Percentiles rank a stretch among this genome's conserved stretches.
Evolutionary conservation across 2,797 vertebrate genomes (phyloP).

Genomic region (Choloepus didactylus): DNA sequence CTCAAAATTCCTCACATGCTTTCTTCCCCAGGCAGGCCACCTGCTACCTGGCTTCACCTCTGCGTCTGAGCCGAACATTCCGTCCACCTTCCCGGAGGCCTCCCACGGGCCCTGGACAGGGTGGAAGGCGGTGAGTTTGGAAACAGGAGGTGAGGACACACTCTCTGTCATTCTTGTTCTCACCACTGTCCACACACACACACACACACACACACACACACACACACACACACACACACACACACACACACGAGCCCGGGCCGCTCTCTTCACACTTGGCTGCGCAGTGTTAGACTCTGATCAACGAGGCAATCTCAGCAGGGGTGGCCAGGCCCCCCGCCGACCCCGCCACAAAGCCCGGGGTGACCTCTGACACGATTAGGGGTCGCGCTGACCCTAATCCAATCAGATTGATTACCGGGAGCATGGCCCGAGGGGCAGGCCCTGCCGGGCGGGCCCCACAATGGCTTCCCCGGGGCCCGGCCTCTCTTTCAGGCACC

Average conservation of each 20-base stretch:
- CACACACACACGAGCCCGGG: not conserved
- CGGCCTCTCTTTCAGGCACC: constrained; percentile 90
- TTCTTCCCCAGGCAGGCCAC: not conserved
- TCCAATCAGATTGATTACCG: constrained; percentile 99
- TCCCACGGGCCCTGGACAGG: not conserved
- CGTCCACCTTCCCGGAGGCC: not conserved
- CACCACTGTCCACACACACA: not conserved
- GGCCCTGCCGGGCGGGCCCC: constrained; percentile 72
- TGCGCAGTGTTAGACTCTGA: constrained; percentile 84
- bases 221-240: not conserved
- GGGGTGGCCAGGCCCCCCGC: constrained; percentile 76
- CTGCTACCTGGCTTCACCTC: not conserved
- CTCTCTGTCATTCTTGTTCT: not conserved
- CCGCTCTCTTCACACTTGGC: constrained; percentile 82
- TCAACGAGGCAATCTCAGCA: constrained; percentile 82
- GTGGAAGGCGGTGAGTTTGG: not conserved
- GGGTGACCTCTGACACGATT: constrained; percentile 97
- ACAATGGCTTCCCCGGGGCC: constrained; percentile 82
- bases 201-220: not conserved
- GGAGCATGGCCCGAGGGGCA: constrained; percentile 86
- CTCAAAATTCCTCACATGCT: constrained; percentile 78
- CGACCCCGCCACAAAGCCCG: constrained; percentile 91
- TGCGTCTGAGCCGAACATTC: not conserved
- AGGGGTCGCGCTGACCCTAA: constrained; percentile 96
- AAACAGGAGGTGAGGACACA: not conserved